Evolutionary conservation across 2,888 invertebrate genomes (phyloP), one percentile per base, ranked within the genome.

Genomic region (Microdon myrmicae): DNA sequence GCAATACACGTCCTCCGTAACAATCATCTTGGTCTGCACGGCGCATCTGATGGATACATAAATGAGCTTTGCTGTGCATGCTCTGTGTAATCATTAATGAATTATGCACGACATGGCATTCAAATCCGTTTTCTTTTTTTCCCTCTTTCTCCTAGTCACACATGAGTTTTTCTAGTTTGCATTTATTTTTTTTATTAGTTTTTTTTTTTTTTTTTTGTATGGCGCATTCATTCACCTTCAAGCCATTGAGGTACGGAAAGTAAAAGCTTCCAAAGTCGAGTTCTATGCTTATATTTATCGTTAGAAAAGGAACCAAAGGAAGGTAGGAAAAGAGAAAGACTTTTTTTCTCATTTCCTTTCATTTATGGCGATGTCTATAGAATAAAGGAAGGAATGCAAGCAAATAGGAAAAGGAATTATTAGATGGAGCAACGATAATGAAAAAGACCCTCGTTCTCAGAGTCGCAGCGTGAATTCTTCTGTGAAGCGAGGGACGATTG

Each of bases 181-280:
- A n/a, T n/a, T n/a, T n/a, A n/a, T n/a, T n/a, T n/a, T 39, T 39
- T n/a, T 28, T 29, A 22, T 10, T 5, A 23, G 31, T 14, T 7
- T 28, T 43, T 35, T 31, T 29, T 10, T 6, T 26, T 13, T 32
- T 17, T 45, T 25, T 6, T 32, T 7, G 23, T 28, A 4, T n/a
- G 10, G 8, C 26, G 8, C 19, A 23, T 37, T 44, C n/a, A 9
- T 38, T 25, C 23, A 14, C 14, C 10, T 45, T 39, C 28, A n/a
- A n/a, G n/a, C n/a, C n/a, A n/a, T n/a, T 29, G 41, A 39, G 23
- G 47, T 39, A 55, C 34, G 45, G 55, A 55, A 55, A 55, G 55
- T 55, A 55, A 55, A 55, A 55, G 55, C 55, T 47, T 47, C 28
- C 34, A 47, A 55, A 45, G 39, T 55, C 45, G 34, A 47, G 55